Base-by-base conservation (phyloP, 1,140 invertebrate genomes). In the Pseudomyrmex pallidus region DNA sequence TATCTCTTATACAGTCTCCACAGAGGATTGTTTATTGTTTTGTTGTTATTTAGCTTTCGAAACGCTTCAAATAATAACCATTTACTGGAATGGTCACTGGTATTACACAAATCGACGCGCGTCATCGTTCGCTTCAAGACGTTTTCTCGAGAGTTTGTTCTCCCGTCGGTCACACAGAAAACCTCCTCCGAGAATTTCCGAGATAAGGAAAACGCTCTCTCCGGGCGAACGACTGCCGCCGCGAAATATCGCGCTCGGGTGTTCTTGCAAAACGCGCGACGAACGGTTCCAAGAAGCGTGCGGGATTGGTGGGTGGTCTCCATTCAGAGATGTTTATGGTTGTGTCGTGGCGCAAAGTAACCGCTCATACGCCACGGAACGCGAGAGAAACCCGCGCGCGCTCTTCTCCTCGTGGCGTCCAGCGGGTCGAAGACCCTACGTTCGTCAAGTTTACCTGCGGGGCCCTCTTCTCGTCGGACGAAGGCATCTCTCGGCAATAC, bases 251-350 rank as follows among this genome's bases (percentile, higher is more conserved):
- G 66, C 63, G 64, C 73, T 74, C 57, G 67, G 82, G 86, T 87
- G 80, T 74, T 82, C 83, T 85, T 85, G 88, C 84, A 83, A 89
- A 91, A 91, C 82, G 89, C 89, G 82, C 87, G 87, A 85, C 35
- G 82, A 84, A 70, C 88, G 85, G 85, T 90, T 91, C 76, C 66
- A 77, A 90, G 91, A 86, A 87, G 85, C 89, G 86, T 85, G 77
- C 70, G 73, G 73, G 76, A 67, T 83, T 86, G 87, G 90, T 92
- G 91, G 91, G 91, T 91, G 91, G 91, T 92, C 91, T 87, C 84
- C 87, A 87, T 87, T 87, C 90, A 89, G 84, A 90, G 90, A 92
- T 91, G 91, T 92, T 92, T 91, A 92, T 92, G 90, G 84, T 89
- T 86, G 74, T 87, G 87, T 87, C 76, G 88, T 90, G 88, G 90